These are phyloP conservation scores for Aurelia sp. DNA, from an alignment of 30 jellyfish, hydroid and myxozoan genomes.

Conservation along the genomic window DNA sequence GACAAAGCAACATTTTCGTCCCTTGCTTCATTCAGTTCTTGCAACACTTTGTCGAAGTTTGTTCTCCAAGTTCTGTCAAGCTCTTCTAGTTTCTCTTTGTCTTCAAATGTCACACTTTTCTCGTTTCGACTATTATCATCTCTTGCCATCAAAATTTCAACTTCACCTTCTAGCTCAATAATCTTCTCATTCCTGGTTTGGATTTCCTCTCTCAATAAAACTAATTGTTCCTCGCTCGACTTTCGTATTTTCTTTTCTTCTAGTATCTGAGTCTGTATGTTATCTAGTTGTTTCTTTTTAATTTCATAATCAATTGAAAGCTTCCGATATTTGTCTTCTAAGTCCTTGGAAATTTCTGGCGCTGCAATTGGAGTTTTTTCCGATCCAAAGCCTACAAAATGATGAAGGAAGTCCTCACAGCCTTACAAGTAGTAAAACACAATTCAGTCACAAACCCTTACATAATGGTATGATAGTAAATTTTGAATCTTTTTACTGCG, in stretches of 20 bases:
- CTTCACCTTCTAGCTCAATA: constrained; percentile 33
- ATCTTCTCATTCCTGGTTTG: constrained; percentile 31
- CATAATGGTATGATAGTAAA: too few relatives aligned
- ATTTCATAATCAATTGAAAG: constrained; percentile 58
- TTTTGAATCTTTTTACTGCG: too few relatives aligned
- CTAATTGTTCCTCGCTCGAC: constrained; percentile 19
- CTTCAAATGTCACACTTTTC: constrained; percentile 39
- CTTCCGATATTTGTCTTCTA: constrained; percentile 42
- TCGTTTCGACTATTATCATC: constrained; percentile 12
- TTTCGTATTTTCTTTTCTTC: constrained; percentile 47
- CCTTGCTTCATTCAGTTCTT: constrained; percentile 42
- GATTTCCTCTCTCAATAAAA: constrained; percentile 11
- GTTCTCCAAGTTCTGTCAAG: constrained; percentile 42
- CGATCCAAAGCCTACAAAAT: too few relatives aligned
- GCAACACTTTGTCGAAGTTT: constrained; percentile 40
- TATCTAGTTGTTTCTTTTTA: constrained; percentile 55
- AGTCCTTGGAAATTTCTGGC: neutral
- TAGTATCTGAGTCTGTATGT: constrained; percentile 36
- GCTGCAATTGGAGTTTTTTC: neutral
- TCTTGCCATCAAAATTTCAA: constrained; percentile 8
- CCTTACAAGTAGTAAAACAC: too few relatives aligned
- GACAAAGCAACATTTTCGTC: constrained; percentile 76
- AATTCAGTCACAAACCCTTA: too few relatives aligned
- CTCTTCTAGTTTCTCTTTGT: constrained; percentile 38
- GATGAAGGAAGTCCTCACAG: too few relatives aligned